Evolutionary conservation across 2,888 invertebrate genomes (phyloP).

Genomic region (Sesia bembeciformis): DNA sequence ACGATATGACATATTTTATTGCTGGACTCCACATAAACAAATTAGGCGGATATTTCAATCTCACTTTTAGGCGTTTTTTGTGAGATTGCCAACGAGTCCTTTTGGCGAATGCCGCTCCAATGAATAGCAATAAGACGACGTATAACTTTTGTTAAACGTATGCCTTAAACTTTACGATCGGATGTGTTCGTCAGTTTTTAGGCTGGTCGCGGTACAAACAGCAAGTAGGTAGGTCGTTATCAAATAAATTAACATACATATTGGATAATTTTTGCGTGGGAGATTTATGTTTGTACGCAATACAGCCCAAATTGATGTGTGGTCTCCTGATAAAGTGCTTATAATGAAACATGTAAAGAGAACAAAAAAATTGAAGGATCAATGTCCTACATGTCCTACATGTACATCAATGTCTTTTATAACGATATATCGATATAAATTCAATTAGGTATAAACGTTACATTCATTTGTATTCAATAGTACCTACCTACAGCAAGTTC

Average conservation of each 20-base stretch:
- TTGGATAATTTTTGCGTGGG: neutral
- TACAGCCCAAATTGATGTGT: neutral
- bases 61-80: slow-evolving; percentile 33
- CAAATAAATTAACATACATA: neutral
- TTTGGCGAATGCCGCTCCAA: slow-evolving; percentile 30
- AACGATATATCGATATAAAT: too few species aligned
- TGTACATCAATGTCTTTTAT: too few species aligned
- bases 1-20: slow-evolving; percentile 71
- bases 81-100: slow-evolving; percentile 14
- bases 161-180: slow-evolving; percentile 15
- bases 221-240: neutral
- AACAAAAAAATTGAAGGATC: too few species aligned
- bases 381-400: too few species aligned
- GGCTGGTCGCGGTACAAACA: slow-evolving; percentile 4
- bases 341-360: too few species aligned
- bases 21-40: slow-evolving; percentile 49
- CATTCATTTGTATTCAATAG: too few species aligned
- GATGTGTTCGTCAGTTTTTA: slow-evolving; percentile 29
- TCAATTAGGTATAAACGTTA: too few species aligned
- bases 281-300: neutral
- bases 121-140: slow-evolving; percentile 35
- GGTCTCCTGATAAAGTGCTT: too few species aligned
- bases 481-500: too few species aligned
- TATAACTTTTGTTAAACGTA: slow-evolving; percentile 9
- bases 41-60: slow-evolving; percentile 73